phyloP scores from a whole-genome alignment of 2,797 vertebrate species.

The Muraenolepis orangiensis region DNA sequence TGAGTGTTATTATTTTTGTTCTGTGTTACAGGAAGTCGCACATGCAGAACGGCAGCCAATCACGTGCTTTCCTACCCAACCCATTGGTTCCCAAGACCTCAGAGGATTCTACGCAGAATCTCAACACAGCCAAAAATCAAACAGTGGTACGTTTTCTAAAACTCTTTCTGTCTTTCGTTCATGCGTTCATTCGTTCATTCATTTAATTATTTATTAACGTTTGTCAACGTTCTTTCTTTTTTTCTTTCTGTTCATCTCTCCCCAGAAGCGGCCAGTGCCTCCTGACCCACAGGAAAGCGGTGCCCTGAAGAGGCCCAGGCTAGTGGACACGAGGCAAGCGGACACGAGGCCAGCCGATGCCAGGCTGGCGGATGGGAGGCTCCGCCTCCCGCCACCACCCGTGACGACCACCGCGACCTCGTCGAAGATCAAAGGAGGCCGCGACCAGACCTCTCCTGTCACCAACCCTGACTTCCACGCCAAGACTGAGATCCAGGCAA shows the following conservation, averaged over 20 bases:
- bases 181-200: not conserved
- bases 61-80: conserved; percentile 52
- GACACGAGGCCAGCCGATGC: not conserved
- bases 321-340: conserved; percentile 48
- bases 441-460: conserved; percentile 13
- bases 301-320: conserved; percentile 68
- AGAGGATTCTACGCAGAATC: conserved; percentile 58
- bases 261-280: conserved; percentile 76
- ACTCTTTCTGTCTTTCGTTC: not conserved
- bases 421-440: conserved; percentile 43
- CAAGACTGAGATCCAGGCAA: conserved; percentile 66
- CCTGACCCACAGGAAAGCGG: conserved; percentile 61
- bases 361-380: not conserved
- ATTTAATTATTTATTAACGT: not conserved
- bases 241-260: conserved; percentile 6
- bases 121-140: conserved; percentile 61
- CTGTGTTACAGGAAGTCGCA: conserved; percentile 69
- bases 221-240: not conserved
- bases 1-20: conserved; percentile 16
- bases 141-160: conserved; percentile 53
- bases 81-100: conserved; percentile 49
- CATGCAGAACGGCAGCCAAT: conserved; percentile 53
- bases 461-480: conserved; percentile 54
- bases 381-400: not conserved
- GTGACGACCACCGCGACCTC: not conserved